Evolutionary conservation across 2,888 invertebrate genomes (phyloP), one percentile per base, ranked within the genome.

Genomic region (Hypercompe scribonia): DNA sequence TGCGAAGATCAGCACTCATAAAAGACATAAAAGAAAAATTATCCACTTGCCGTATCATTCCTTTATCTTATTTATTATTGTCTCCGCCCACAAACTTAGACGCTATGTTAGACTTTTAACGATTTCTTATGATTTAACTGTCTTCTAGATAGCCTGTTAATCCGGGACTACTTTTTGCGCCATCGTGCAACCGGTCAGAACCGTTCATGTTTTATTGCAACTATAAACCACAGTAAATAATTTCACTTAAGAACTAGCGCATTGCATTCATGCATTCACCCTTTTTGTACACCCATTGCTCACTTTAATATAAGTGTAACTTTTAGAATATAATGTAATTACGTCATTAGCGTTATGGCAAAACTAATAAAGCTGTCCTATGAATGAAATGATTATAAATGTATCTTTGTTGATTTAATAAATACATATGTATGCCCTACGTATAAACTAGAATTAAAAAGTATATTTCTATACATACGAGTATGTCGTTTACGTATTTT

Each of bases 111-210:
- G 86, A 88, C 81, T 86, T 88, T 88, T 86, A 89, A 88, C 87
- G 88, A 87, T 89, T 90, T 90, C 89, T 87, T 91, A 92, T 94
- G 91, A 93, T 94, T 92, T 91, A 92, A 89, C 89, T 78, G 78
- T 80, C 85, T 81, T 76, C 75, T 78, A 79, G 78, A 85, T 85
- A 84, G 84, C 90, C 90, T 87, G 85, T 90, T 89, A 92, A 91
- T 83, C 77, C 66, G 73, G 76, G 74, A 89, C 90, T 89, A 90
- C 90, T 93, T 93, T 93, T 93, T 93, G 90, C 89, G 78, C 86
- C 88, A 86, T 88, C 89, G 90, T 90, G 88, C 89, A 89, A 91
- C 89, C 87, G 87, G 89, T 88, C 81, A 70, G 83, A 78, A 68
- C 68, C 21, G 79, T 78, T 79, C 73, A 79, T 79, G 80, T 81